A percentile compares a stretch with the other conserved stretches of the same genome.
phyloP scores from a whole-genome alignment of 1,140 invertebrate genomes.

The Aleiodes sp. region DNA sequence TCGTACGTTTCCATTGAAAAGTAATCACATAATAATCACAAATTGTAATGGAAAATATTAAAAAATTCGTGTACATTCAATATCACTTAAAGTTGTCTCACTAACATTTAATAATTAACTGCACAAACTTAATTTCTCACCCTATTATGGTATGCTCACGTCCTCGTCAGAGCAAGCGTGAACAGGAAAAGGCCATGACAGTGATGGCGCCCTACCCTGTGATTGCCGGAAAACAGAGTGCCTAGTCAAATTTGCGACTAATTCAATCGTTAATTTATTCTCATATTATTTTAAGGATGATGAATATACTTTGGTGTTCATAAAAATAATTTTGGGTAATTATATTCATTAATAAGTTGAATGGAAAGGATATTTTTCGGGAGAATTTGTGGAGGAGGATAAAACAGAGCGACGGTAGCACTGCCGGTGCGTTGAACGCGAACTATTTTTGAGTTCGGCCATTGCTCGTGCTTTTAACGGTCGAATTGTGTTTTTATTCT shows the following conservation, averaged over 20 bases:
- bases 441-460: too few relatives aligned
- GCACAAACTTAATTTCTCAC: slow-evolving; percentile 36
- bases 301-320: too few relatives aligned
- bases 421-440: too few relatives aligned
- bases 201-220: slow-evolving; percentile 30
- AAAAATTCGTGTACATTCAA: neutral
- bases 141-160: slow-evolving; percentile 50
- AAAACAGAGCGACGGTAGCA: too few relatives aligned
- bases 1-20: slow-evolving; percentile 9
- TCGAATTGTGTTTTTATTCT: too few relatives aligned
- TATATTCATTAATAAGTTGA: too few relatives aligned
- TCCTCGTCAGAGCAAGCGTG: slow-evolving; percentile 47
- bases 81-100: slow-evolving; percentile 1
- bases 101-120: slow-evolving; percentile 14
- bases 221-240: slow-evolving; percentile 38
- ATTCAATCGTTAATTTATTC: too few relatives aligned
- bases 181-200: slow-evolving; percentile 60
- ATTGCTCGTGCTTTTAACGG: too few relatives aligned
- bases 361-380: too few relatives aligned
- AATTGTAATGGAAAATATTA: neutral
- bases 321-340: too few relatives aligned
- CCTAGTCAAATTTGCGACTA: slow-evolving; percentile 37
- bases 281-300: too few relatives aligned
- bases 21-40: slow-evolving; percentile 9
- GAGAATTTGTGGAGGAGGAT: too few relatives aligned